Evolutionary conservation across 2,888 invertebrate genomes (phyloP).

Genomic region (Laothoe populi): DNA sequence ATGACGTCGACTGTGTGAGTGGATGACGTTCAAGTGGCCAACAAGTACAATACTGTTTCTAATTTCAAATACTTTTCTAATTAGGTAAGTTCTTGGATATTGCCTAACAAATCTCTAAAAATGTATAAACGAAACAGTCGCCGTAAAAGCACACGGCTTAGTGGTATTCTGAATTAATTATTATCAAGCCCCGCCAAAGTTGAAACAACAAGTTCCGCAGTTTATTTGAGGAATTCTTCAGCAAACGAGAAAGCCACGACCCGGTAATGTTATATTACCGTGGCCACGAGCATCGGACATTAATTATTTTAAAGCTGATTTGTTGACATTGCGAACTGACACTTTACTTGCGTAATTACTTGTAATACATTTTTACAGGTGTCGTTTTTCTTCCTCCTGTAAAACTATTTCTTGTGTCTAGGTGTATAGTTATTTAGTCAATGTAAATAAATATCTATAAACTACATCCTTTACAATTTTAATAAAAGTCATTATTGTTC

Average conservation of each 20-base stretch:
- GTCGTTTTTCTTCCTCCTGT: too few relatives aligned
- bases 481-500: too few relatives aligned
- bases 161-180: slow-evolving; percentile 42
- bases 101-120: not conserved
- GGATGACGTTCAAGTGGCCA: not conserved
- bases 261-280: too few relatives aligned
- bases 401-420: too few relatives aligned
- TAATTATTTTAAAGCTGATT: slow-evolving; percentile 37
- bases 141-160: slow-evolving; percentile 1
- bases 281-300: slow-evolving; percentile 26
- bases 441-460: too few relatives aligned
- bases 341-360: slow-evolving; percentile 2
- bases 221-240: slow-evolving; percentile 42
- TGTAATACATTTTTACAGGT: too few relatives aligned
- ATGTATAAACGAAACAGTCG: not conserved
- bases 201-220: slow-evolving; percentile 44
- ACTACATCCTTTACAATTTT: too few relatives aligned
- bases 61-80: too few relatives aligned
- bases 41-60: too few relatives aligned
- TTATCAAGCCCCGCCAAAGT: slow-evolving; percentile 29
- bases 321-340: slow-evolving; percentile 25
- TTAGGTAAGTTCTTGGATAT: too few relatives aligned
- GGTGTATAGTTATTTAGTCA: too few relatives aligned
- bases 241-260: slow-evolving; percentile 36
- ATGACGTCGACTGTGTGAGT: not conserved